Evolutionary conservation across 2,888 invertebrate genomes (phyloP), one percentile per base, ranked within the genome.

Genomic region (Miltochrista miniata): DNA sequence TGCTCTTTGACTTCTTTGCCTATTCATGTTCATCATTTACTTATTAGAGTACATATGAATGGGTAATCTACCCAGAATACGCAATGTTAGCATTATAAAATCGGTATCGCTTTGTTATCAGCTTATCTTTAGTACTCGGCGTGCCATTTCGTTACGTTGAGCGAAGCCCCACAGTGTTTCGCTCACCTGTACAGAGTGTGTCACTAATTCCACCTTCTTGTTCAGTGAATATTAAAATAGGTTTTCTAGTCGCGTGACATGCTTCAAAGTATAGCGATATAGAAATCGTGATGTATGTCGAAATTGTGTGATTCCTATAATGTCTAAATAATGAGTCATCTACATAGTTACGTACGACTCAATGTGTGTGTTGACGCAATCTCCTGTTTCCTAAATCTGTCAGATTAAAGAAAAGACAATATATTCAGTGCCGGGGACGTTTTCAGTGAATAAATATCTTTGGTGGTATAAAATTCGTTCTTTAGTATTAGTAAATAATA

Each of bases 71-170:
- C 45, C 69, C 67, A 70, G 64, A 69, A 72, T 78, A 76, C 74
- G 76, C 76, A 81, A 81, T 77, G 74, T 85, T 81, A 74, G 76
- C 74, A 69, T 72, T 72, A 76, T 79, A 76, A 82, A 81, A 75
- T 79, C 70, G 70, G 74, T 90, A 89, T 89, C 88, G 84, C 75
- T 48, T 58, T 71, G 76, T 91, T 90, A 91, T 91, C 91, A 88
- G 87, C 87, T 89, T 90, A 90, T 91, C 90, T 87, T 61, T 61
- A 64, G 69, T 76, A 76, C 82, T 81, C 79, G 73, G 80, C 83
- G 77, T 86, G 83, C 87, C 81, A 86, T 87, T 86, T 83, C 74
- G 82, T 76, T 80, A 67, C 73, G 76, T 74, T 72, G 71, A 67
- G 70, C 77, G 76, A 79, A 80, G 72, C 78, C 78, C 74, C 76